Evolutionary conservation across 2,888 invertebrate genomes (phyloP).

Genomic region (Calameuta filiformis): DNA sequence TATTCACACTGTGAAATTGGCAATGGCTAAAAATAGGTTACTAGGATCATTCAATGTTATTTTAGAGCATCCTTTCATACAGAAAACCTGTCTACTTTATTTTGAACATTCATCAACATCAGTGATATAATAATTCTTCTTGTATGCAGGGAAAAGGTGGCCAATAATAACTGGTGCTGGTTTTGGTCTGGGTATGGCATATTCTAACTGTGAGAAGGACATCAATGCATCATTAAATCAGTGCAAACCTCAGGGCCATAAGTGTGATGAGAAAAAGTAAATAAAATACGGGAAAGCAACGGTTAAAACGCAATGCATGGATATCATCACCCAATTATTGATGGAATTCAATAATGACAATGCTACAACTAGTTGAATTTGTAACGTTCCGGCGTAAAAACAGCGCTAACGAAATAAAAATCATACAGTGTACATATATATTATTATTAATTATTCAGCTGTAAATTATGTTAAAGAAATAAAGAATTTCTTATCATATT

Average conservation of each 20-base stretch:
- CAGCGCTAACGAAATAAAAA: constrained; percentile 37
- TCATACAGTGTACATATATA: constrained; percentile 40
- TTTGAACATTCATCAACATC: background rate
- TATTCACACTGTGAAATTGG: background rate
- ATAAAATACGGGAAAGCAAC: background rate
- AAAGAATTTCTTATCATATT: constrained; percentile 7
- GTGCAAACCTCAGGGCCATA: constrained; percentile 35
- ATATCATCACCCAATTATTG: background rate
- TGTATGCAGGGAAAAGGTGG: constrained; percentile 79
- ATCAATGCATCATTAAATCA: constrained; percentile 64
- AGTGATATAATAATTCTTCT: constrained; percentile 7
- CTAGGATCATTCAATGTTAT: constrained; percentile 2
- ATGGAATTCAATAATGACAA: background rate
- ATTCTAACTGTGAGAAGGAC: constrained; percentile 86
- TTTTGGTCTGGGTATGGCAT: constrained; percentile 91
- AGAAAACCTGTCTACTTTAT: background rate
- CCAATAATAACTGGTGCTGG: constrained; percentile 89
- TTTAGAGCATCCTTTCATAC: background rate
- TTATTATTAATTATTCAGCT: constrained; percentile 36
- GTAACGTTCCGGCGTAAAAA: constrained; percentile 33
- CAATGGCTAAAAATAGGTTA: background rate
- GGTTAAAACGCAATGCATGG: background rate
- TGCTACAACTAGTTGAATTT: constrained; percentile 34
- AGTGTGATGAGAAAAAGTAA: constrained; percentile 35
- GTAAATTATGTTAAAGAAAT: constrained; percentile 22